Conservation (phyloP, 2,113 vertebrate species). For the Alethe diademata region DNA sequence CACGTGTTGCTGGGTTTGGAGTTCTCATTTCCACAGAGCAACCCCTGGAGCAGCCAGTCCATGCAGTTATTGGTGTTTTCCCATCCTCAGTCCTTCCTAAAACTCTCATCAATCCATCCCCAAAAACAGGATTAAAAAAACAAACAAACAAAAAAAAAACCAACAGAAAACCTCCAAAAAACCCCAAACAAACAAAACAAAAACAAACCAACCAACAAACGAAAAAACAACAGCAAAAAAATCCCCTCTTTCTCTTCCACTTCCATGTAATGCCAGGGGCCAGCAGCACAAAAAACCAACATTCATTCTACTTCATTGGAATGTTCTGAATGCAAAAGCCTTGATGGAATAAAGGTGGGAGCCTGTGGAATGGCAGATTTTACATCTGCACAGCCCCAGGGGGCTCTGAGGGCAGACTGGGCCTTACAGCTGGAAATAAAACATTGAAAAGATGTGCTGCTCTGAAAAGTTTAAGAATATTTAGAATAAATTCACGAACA, state of each 20-base stretch:
- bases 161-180: too few relatives aligned
- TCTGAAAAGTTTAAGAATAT: not conserved
- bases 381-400: not conserved
- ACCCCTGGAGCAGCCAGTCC: too few relatives aligned
- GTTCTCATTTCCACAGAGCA: too few relatives aligned
- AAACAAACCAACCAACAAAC: too few relatives aligned
- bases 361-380: not conserved
- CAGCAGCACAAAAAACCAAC: not conserved
- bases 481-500: not conserved
- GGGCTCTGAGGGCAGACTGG: not conserved
- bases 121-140: too few relatives aligned
- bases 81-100: too few relatives aligned
- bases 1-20: too few relatives aligned
- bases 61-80: too few relatives aligned
- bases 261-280: not conserved
- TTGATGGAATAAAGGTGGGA: not conserved
- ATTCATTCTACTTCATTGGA: not conserved
- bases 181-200: too few relatives aligned
- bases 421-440: not conserved
- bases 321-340: not conserved
- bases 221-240: too few relatives aligned
- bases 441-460: not conserved
- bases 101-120: too few relatives aligned
- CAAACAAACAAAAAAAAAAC: too few relatives aligned
- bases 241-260: not conserved